phyloP scores from a whole-genome alignment of 64 coral and sea anemone species.

The Pachyseris speciosa region DNA sequence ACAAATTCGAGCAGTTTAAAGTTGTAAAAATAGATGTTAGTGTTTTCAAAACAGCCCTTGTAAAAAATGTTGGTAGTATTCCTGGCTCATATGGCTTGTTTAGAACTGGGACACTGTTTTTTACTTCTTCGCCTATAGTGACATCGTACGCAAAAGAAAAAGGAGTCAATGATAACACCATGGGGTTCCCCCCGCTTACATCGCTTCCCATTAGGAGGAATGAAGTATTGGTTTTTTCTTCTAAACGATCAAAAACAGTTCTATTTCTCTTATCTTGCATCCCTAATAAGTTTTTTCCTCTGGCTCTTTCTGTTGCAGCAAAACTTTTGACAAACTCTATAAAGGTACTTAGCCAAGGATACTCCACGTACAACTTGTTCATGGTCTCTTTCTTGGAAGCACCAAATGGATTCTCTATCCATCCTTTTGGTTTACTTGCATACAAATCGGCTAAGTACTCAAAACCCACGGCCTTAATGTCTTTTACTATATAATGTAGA shows the following conservation, averaged over 20 bases:
- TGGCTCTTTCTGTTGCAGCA: background rate
- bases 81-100: background rate
- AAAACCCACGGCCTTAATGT: background rate
- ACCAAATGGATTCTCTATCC: background rate
- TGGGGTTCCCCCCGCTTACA: background rate
- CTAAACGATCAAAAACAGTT: background rate
- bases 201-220: background rate
- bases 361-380: background rate
- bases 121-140: background rate
- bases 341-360: conserved; percentile 3
- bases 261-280: background rate
- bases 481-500: conserved; percentile 53
- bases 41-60: background rate
- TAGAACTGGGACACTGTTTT: background rate
- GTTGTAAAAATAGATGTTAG: background rate
- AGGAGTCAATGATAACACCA: conserved; percentile 2
- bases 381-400: background rate
- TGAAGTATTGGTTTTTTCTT: background rate
- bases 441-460: conserved; percentile 77
- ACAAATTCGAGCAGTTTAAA: background rate
- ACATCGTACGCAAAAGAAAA: background rate
- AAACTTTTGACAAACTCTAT: background rate
- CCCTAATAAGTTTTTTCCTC: background rate
- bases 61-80: background rate
- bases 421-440: conserved; percentile 44